Conservation (phyloP, 1,140 invertebrate species). For the Apis laboriosa region DNA sequence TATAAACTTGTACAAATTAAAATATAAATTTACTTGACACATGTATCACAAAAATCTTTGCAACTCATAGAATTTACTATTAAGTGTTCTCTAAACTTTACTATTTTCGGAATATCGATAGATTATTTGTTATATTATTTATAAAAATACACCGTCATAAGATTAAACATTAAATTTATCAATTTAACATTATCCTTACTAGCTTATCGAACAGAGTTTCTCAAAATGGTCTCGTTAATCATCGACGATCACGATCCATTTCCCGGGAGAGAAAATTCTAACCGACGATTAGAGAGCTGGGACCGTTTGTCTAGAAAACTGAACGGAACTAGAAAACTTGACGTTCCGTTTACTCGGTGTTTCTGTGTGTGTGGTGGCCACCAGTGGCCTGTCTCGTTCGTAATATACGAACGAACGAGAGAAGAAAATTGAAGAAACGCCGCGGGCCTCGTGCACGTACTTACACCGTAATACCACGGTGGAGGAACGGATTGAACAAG, state of each 20-base stretch:
- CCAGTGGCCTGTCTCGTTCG: conserved; percentile 9
- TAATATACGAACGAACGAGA: conserved; percentile 47
- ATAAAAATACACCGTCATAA: too few relatives aligned
- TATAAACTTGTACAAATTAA: too few relatives aligned
- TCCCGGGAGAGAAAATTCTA: background rate
- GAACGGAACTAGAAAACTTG: conserved; percentile 1
- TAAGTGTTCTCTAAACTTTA: too few relatives aligned
- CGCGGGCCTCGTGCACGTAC: background rate
- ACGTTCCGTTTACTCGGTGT: conserved; percentile 34
- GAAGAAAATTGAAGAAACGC: conserved; percentile 55
- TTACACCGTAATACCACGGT: background rate
- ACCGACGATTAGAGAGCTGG: conserved; percentile 6
- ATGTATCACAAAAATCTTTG: too few relatives aligned
- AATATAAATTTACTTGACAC: too few relatives aligned
- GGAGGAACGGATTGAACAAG: background rate
- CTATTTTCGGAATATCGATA: too few relatives aligned
- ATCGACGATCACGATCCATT: background rate
- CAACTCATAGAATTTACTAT: too few relatives aligned
- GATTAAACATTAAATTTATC: too few relatives aligned
- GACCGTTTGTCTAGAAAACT: conserved; percentile 22
- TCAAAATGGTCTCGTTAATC: conserved; percentile 13
- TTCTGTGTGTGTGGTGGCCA: conserved; percentile 21
- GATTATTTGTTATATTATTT: too few relatives aligned
- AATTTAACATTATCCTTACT: too few relatives aligned
- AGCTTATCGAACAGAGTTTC: background rate